Evolutionary conservation across 2,113 vertebrate genomes (phyloP).

Genomic region (Coregonus clupeaformis): DNA sequence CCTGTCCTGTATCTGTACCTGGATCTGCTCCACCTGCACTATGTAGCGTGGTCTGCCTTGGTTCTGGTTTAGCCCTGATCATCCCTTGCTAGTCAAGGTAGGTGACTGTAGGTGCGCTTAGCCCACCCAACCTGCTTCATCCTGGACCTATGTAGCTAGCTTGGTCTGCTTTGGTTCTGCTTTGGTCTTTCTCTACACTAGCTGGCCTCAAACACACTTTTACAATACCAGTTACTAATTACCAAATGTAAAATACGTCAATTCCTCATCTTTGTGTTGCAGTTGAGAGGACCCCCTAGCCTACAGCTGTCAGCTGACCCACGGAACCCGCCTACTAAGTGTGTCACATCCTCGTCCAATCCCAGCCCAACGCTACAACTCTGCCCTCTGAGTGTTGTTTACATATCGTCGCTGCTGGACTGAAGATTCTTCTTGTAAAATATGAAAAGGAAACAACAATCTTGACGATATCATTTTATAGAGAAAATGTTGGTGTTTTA

Average conservation of each 20-base stretch:
- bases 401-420: constrained; percentile 70
- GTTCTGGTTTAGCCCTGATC: no score
- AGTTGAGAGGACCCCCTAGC: constrained; percentile 54
- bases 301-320: constrained; percentile 41
- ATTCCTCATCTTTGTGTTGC: constrained; percentile 20
- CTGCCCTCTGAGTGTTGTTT: constrained; percentile 72
- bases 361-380: constrained; percentile 46
- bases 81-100: no score
- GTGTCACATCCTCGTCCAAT: constrained; percentile 38
- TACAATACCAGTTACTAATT: no score
- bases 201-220: no score
- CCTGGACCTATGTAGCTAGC: no score
- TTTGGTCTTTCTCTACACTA: no score
- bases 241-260: no score
- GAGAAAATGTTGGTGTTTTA: constrained; percentile 20
- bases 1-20: background rate
- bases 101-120: no score
- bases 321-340: constrained; percentile 36
- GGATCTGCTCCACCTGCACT: no score
- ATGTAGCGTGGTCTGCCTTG: no score
- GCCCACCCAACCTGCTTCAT: no score
- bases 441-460: constrained; percentile 35
- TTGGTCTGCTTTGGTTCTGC: no score
- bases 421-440: constrained; percentile 30
- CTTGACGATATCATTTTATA: constrained; percentile 37